Conservation (phyloP, 2,797 vertebrate species). For the Gallinago nigripennis region DNA sequence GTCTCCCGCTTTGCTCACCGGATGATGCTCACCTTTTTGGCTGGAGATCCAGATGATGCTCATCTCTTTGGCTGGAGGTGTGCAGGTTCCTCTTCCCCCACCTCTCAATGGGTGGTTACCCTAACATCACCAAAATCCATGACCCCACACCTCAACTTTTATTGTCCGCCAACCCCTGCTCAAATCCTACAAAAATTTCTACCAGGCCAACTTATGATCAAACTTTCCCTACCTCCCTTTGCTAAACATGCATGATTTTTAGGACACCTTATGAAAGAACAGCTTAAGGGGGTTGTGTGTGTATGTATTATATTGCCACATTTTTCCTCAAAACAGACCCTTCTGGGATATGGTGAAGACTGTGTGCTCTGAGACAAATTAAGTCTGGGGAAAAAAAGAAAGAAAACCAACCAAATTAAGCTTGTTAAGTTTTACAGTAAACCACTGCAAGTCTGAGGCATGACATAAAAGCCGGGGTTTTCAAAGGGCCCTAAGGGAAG, state of each 20-base stretch:
- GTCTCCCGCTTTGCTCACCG: neutral
- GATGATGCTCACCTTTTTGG: neutral
- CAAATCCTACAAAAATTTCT: neutral
- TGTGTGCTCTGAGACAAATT: neutral
- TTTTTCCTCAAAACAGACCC: neutral
- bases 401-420: constrained; percentile 31
- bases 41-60: neutral
- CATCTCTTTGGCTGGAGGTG: neutral
- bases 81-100: neutral
- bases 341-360: neutral
- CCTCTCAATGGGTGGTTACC: neutral
- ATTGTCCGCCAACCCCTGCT: neutral
- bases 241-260: neutral
- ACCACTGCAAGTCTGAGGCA: neutral
- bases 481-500: constrained; percentile 24
- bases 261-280: neutral
- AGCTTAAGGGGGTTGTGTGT: neutral
- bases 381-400: neutral
- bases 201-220: neutral
- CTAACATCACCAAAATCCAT: neutral
- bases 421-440: constrained; percentile 24
- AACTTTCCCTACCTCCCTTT: neutral
- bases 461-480: constrained; percentile 15
- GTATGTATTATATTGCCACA: neutral
- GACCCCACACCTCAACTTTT: neutral